phyloP scores from a whole-genome alignment of 1,140 invertebrate genomes.

The Solen grandis region DNA sequence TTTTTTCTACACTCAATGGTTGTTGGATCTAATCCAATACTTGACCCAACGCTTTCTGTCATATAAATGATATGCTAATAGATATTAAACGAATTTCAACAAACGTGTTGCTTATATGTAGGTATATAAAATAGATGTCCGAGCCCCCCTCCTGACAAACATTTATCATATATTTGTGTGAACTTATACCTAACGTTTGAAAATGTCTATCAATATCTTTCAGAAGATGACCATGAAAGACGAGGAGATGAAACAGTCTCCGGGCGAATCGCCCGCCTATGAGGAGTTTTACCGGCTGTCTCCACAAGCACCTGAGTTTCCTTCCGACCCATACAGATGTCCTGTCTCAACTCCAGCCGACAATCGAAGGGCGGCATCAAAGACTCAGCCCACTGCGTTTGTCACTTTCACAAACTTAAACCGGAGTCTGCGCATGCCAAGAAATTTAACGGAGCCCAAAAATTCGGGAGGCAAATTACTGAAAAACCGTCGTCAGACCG shows the following conservation, averaged over 20 bases:
- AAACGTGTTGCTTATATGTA: too few species aligned
- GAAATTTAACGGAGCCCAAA: constrained; percentile 9
- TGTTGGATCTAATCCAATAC: too few species aligned
- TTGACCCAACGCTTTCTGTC: too few species aligned
- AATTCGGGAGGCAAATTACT: constrained; percentile 2
- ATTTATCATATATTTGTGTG: too few species aligned
- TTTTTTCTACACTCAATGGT: too few species aligned
- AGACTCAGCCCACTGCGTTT: background rate
- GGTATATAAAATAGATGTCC: too few species aligned
- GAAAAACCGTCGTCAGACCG: constrained; percentile 5
- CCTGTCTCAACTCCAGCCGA: constrained; percentile 44
- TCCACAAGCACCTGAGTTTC: background rate
- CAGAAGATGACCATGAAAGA: background rate
- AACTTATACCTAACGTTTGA: too few species aligned
- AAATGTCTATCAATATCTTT: too few species aligned
- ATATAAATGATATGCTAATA: too few species aligned
- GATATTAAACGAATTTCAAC: too few species aligned
- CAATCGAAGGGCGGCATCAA: background rate
- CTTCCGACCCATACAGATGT: constrained; percentile 51
- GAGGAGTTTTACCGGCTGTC: background rate
- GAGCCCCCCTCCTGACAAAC: too few species aligned
- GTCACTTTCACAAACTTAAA: constrained; percentile 39
- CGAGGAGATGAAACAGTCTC: background rate
- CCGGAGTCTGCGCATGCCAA: constrained; percentile 42
- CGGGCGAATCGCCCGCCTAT: background rate